Base-by-base conservation (phyloP, 2,797 vertebrate species). In the Poeciliopsis gracilis region DNA sequence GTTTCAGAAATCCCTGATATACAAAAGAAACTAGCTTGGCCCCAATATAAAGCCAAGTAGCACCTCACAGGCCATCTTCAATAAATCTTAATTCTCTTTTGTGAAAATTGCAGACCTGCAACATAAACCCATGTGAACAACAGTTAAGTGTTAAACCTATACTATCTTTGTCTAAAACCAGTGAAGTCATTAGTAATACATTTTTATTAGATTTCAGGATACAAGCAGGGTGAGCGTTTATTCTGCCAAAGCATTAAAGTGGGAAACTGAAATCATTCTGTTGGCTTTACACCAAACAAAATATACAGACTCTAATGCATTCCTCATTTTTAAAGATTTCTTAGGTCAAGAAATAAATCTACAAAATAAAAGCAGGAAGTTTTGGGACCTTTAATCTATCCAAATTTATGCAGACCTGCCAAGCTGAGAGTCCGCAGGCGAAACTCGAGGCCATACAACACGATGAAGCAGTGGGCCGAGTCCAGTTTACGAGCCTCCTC, bases 401-500 rank as follows among this genome's bases (percentile, higher is more conserved):
- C 43, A 28, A 45, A 45, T 45, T n/a, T 2, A 70, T 82, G 93
- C 95, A 28, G 55, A 97, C 97, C 97, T 0, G 97, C 96, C 59
- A 97, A 91, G 0, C 97, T 97, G 84, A 97, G 94, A 0, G 96
- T 97, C 92, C 95, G 89, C 69, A 97, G 95, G 86, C 97, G 94
- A 90, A 97, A 97, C 89, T 97, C 97, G 74, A 93, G 92, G 28
- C 97, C 97, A 0, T 97, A 97, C 28, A 97, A 93, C 77, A 97
- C 93, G 88, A 97, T 96, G 91, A 97, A 97, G 92, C 97, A 97
- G 92, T 96, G 95, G 77, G 93, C 74, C 47, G 94, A 73, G 90
- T 97, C 96, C 79, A 97, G 85, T 80, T 97, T 97, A 46, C 97
- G 95, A 69, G 96, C 95, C 0, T 97, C 97, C 91, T 97, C 97